phyloP scores from a whole-genome alignment of 2,888 invertebrate species.

The Hipparchia semele region DNA sequence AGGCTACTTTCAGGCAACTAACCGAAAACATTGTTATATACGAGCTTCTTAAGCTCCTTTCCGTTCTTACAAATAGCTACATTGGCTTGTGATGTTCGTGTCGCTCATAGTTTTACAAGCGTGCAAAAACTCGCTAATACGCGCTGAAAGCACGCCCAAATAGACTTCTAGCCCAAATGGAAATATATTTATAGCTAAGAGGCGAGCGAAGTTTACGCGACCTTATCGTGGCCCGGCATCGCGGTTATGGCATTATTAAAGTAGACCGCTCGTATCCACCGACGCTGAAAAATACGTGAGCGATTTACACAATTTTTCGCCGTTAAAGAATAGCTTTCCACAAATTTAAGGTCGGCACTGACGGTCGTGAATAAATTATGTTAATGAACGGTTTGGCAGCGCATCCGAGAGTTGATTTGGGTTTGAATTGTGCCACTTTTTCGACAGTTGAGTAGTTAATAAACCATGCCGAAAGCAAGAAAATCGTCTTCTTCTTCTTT shows the following conservation, averaged over 20 bases:
- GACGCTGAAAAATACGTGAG: constrained; percentile 79
- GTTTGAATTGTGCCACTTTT: constrained; percentile 63
- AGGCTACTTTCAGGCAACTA: too few species aligned
- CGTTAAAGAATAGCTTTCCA: constrained; percentile 74
- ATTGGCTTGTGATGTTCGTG: background rate
- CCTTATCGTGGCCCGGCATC: constrained; percentile 59
- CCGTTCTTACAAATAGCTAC: too few species aligned
- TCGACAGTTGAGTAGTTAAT: constrained; percentile 46
- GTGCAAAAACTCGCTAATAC: background rate
- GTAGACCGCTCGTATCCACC: constrained; percentile 60
- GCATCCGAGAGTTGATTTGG: constrained; percentile 69
- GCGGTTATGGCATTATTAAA: constrained; percentile 79
- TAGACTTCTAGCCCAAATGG: constrained; percentile 1
- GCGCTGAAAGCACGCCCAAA: background rate
- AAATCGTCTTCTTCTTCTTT: too few species aligned
- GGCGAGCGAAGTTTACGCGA: constrained; percentile 56
- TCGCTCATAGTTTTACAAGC: background rate
- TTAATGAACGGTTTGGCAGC: constrained; percentile 78
- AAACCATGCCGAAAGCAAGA: background rate
- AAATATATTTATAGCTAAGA: constrained; percentile 5
- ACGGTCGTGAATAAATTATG: constrained; percentile 81
- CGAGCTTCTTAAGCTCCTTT: too few species aligned
- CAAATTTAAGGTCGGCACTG: constrained; percentile 78
- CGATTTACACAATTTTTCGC: constrained; percentile 71
- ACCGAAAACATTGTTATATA: too few species aligned